A percentile compares a stretch with the other conserved stretches of the same genome.
Conservation (phyloP, 2,888 invertebrate species). For the Nymphalis urticae region DNA sequence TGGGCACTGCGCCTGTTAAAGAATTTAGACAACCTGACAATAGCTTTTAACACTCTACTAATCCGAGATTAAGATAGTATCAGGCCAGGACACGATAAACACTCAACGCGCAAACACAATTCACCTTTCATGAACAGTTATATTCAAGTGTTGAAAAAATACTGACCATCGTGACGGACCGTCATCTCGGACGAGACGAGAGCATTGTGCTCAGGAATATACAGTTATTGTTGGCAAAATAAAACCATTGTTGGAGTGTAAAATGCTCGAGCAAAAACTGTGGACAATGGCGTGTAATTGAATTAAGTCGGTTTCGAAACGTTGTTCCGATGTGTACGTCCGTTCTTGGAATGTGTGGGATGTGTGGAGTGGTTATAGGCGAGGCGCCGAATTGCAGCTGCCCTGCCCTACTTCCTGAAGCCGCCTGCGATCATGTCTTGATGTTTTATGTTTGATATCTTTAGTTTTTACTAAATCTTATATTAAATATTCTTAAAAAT, state of each 20-base stretch:
- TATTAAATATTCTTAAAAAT: no score
- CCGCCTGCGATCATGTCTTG: background rate
- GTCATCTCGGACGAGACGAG: slow-evolving; percentile 49
- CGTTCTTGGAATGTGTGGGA: slow-evolving; percentile 41
- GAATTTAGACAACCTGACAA: slow-evolving; percentile 65
- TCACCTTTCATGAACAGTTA: slow-evolving; percentile 63
- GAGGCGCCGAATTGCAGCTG: slow-evolving; percentile 9
- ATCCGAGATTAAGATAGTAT: slow-evolving; percentile 77
- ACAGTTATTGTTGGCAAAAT: slow-evolving; percentile 80
- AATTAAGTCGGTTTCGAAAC: slow-evolving; percentile 63
- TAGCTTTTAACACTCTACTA: slow-evolving; percentile 60
- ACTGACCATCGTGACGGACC: slow-evolving; percentile 48
- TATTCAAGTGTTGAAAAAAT: slow-evolving; percentile 57
- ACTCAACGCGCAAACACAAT: slow-evolving; percentile 71
- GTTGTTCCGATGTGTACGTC: slow-evolving; percentile 41
- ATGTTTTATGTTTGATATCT: no score
- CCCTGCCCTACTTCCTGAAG: slow-evolving; percentile 22
- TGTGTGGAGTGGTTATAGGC: slow-evolving; percentile 1
- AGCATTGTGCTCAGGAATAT: slow-evolving; percentile 52
- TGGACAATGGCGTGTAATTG: slow-evolving; percentile 70
- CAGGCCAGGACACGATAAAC: slow-evolving; percentile 67
- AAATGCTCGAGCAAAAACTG: slow-evolving; percentile 62
- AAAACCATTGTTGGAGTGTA: slow-evolving; percentile 64
- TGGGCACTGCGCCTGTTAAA: slow-evolving; percentile 61
- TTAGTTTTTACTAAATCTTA: no score